These are phyloP conservation scores for Eulemur mongoz DNA, from an alignment of 2,797 vertebrate genomes.

Conservation along the genomic window DNA sequence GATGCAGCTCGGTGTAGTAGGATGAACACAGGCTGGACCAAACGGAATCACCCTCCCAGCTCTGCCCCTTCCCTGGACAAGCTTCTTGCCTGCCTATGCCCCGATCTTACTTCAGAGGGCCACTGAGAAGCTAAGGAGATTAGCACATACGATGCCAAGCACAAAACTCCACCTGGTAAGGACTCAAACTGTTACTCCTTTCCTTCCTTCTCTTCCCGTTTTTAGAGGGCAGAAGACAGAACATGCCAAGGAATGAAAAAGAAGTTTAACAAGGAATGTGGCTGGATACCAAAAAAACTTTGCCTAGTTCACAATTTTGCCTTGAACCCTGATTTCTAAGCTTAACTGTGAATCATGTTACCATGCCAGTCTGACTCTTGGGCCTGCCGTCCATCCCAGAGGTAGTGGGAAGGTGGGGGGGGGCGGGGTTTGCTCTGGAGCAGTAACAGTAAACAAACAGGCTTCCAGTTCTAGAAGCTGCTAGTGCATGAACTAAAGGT, in stretches of 20 bases:
- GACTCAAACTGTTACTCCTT: background rate
- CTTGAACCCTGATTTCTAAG: background rate
- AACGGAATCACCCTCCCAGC: background rate
- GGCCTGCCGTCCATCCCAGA: accelerated
- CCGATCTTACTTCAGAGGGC: background rate
- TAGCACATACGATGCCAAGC: background rate
- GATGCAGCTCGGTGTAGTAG: accelerated
- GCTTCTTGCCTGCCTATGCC: background rate
- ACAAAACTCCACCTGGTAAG: background rate
- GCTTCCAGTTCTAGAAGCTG: background rate
- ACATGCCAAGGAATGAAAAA: background rate
- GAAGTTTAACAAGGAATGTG: background rate
- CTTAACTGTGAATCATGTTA: background rate
- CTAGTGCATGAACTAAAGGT: background rate
- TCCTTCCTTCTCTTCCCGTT: background rate
- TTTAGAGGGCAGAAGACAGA: background rate
- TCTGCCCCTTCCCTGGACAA: background rate
- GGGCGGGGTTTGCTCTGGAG: background rate
- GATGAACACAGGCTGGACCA: background rate
- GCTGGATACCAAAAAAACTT: background rate
- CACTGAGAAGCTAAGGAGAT: background rate
- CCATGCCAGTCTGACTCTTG: background rate
- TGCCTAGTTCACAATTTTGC: background rate
- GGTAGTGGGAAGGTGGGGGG: background rate
- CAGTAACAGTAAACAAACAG: background rate